A percentile compares a stretch with the other conserved stretches of the same genome.
Conservation (phyloP, 2,888 invertebrate species). For the Leucophenga montana region DNA sequence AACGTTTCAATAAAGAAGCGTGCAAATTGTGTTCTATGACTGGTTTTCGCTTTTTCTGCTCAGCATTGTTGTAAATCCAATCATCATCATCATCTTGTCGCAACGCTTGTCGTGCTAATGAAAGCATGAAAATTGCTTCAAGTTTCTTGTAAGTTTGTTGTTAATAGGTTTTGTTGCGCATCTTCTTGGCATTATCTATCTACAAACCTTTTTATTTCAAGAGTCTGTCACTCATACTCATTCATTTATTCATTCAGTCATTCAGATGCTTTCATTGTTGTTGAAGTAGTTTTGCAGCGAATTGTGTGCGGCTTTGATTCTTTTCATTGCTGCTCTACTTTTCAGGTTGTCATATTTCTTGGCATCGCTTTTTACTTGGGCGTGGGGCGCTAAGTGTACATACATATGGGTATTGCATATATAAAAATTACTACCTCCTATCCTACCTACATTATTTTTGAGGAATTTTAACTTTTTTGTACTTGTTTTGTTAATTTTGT, state of each 20-base stretch:
- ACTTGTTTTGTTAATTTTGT: no score
- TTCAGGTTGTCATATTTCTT: conserved; percentile 46
- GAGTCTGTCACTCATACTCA: conserved; percentile 26
- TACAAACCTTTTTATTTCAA: conserved; percentile 46
- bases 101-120: conserved; percentile 52
- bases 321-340: conserved; percentile 61
- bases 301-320: conserved; percentile 42
- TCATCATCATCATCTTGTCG: conserved; percentile 23
- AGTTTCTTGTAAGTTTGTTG: conserved; percentile 41
- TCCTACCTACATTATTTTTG: no score
- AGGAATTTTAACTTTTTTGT: no score
- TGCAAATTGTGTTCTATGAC: neutral
- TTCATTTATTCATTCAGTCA: no score
- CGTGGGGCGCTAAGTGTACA: no score
- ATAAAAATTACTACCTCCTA: no score
- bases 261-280: neutral
- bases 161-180: conserved; percentile 10
- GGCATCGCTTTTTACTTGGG: conserved; percentile 4
- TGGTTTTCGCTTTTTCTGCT: conserved; percentile 11
- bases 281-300: neutral
- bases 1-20: conserved; percentile 6
- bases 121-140: conserved; percentile 62
- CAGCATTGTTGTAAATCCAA: conserved; percentile 22
- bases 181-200: neutral
- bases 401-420: no score